phyloP scores from a whole-genome alignment of 2,113 vertebrate genomes.

The Spheniscus mendiculus region DNA sequence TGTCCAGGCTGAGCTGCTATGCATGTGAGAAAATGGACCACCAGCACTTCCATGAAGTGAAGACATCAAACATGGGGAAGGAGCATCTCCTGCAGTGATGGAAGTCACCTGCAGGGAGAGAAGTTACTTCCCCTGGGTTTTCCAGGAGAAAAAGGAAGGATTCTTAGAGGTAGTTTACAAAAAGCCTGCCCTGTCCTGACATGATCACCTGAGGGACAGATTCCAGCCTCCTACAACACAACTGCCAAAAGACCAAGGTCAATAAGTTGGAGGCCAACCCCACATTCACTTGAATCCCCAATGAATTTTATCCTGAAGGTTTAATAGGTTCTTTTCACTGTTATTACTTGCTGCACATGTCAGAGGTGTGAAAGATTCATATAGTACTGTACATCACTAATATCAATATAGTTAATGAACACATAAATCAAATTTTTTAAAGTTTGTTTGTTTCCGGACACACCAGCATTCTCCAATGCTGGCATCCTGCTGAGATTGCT shows the following conservation, averaged over 20 bases:
- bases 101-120: neutral
- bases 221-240: neutral
- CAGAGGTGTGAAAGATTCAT: neutral
- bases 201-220: neutral
- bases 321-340: neutral
- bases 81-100: neutral
- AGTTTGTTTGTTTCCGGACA: neutral
- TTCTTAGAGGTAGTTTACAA: neutral
- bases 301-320: neutral
- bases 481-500: neutral
- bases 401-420: neutral
- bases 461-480: accelerated
- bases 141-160: neutral
- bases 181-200: neutral
- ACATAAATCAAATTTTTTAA: neutral
- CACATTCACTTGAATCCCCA: neutral
- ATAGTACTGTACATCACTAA: neutral
- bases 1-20: neutral
- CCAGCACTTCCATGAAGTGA: neutral
- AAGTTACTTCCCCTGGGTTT: neutral
- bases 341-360: neutral
- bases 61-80: neutral
- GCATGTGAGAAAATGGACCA: neutral
- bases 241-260: neutral
- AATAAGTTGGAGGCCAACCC: neutral